These are phyloP conservation scores for Drosophila maculinotata DNA, from an alignment of 2,888 invertebrate species.

Conservation along the genomic window DNA sequence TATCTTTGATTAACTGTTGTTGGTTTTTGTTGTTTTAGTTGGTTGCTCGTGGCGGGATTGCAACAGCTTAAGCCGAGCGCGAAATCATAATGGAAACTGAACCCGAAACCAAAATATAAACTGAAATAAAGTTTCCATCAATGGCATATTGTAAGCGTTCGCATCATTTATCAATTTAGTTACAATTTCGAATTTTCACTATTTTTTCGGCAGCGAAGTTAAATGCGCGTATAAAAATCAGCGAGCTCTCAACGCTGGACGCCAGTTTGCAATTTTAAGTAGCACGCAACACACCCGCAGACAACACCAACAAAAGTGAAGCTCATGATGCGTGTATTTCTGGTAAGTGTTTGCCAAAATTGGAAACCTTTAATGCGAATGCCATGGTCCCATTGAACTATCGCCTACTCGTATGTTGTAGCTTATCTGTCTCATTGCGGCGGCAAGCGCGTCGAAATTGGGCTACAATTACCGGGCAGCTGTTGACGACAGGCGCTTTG, in stretches of 20 bases:
- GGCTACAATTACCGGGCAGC: slow-evolving; percentile 71
- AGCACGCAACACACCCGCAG: slow-evolving; percentile 40
- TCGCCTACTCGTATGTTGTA: slow-evolving; percentile 19
- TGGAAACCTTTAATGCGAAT: slow-evolving; percentile 1
- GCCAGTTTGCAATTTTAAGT: slow-evolving; percentile 56
- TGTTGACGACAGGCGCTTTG: slow-evolving; percentile 58
- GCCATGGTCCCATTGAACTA: not conserved
- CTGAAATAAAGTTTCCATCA: slow-evolving; percentile 45
- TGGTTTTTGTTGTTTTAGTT: slow-evolving; percentile 12
- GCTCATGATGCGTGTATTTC: slow-evolving; percentile 88
- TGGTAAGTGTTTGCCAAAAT: slow-evolving; percentile 61
- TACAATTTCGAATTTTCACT: slow-evolving; percentile 60
- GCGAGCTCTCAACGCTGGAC: slow-evolving; percentile 22
- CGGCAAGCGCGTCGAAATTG: slow-evolving; percentile 59
- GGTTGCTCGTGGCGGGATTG: slow-evolving; percentile 41
- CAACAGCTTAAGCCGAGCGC: slow-evolving; percentile 57
- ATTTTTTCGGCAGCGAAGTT: slow-evolving; percentile 29
- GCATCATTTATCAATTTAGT: slow-evolving; percentile 71
- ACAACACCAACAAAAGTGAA: slow-evolving; percentile 14
- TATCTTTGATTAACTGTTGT: slow-evolving; percentile 68
- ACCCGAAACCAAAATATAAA: slow-evolving; percentile 17
- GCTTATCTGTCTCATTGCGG: slow-evolving; percentile 65
- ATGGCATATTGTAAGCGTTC: slow-evolving; percentile 51
- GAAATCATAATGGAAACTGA: slow-evolving; percentile 41
- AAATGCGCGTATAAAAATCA: slow-evolving; percentile 65